Base-by-base conservation (phyloP, 2,888 invertebrate genomes). In the Trichopria drosophilae region DNA sequence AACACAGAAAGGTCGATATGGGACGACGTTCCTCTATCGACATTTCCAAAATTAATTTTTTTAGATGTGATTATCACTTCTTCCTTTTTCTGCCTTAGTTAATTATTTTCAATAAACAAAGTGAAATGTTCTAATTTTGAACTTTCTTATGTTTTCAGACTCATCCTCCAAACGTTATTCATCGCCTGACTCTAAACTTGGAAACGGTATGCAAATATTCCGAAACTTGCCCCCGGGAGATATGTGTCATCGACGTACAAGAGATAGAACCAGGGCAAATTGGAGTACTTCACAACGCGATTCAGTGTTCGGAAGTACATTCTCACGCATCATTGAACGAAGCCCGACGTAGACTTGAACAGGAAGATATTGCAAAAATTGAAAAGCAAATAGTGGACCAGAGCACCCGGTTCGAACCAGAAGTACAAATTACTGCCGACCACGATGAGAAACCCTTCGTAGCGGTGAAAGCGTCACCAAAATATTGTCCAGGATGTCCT, bases 401-500 rank as follows among this genome's bases (percentile, higher is more conserved):
- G 23, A 70, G 63, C 29, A 49, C 65, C 1, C 58, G 65, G 18
- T 50, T 72, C 4, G 66, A 70, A 54, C 69, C 69, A 52, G 73
- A 72, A 36, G 62, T 72, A 19, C 65, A 72, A 45, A 60, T 63
- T 3, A 57, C 61, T 1, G 55, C 61, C 0, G 69, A 72, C 31
- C 65, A 64, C n/a, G 68, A 63, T 35, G 68, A 71, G 12, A 67
- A 62, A 34, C 69, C 72, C 0, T 73, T 73, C 37, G 66, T 73
- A 10, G 72, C 73, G 2, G 64, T 70, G 12, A 63, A 65, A 24
- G 68, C 70, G 1, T 57, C 63, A 3, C 61, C 55, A 31, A 63
- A 61, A 3, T 73, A 72, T 45, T 75, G 73, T 51, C 68, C 74
- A 3, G 72, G 73, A 26, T 75, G 75, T 47, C 74, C 74, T 0